These are phyloP conservation scores for Sesia bembeciformis DNA, from an alignment of 2,888 invertebrate genomes.

Conservation along the genomic window DNA sequence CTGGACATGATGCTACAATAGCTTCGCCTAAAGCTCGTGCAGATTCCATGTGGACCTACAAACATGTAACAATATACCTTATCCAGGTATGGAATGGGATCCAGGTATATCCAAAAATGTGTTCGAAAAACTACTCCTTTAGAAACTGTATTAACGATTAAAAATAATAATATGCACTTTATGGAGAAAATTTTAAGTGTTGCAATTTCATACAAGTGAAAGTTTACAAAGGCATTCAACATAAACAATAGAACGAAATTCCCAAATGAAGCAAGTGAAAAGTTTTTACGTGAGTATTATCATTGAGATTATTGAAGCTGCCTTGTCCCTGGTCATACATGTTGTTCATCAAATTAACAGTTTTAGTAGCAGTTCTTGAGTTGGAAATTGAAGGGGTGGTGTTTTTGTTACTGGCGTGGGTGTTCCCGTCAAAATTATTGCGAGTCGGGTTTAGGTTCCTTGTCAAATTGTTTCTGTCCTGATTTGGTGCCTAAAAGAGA, in stretches of 20 bases:
- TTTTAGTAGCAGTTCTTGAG: constrained; percentile 50
- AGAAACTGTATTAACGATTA: too few relatives aligned
- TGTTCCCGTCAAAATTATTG: constrained; percentile 51
- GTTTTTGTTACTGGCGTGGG: constrained; percentile 49
- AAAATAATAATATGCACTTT: too few relatives aligned
- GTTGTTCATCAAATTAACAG: constrained; percentile 63
- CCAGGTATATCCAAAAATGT: not conserved
- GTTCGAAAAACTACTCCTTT: too few relatives aligned
- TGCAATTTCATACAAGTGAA: too few relatives aligned
- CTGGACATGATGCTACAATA: constrained; percentile 71
- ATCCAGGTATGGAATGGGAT: not conserved
- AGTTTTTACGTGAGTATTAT: constrained; percentile 52
- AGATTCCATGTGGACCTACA: constrained; percentile 54
- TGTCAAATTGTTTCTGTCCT: constrained; percentile 60
- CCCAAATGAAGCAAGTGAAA: not conserved
- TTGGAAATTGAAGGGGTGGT: constrained; percentile 40
- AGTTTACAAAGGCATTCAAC: too few relatives aligned
- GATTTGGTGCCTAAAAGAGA: constrained; percentile 47
- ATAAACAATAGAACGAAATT: too few relatives aligned
- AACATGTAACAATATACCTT: not conserved
- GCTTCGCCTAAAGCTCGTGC: constrained; percentile 61
- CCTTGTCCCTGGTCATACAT: constrained; percentile 65
- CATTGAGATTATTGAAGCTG: constrained; percentile 55
- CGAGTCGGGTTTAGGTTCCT: constrained; percentile 60
- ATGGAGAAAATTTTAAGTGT: too few relatives aligned